These are phyloP conservation scores for Penaeus chinensis DNA, from an alignment of 1,140 invertebrate genomes.

Conservation along the genomic window DNA sequence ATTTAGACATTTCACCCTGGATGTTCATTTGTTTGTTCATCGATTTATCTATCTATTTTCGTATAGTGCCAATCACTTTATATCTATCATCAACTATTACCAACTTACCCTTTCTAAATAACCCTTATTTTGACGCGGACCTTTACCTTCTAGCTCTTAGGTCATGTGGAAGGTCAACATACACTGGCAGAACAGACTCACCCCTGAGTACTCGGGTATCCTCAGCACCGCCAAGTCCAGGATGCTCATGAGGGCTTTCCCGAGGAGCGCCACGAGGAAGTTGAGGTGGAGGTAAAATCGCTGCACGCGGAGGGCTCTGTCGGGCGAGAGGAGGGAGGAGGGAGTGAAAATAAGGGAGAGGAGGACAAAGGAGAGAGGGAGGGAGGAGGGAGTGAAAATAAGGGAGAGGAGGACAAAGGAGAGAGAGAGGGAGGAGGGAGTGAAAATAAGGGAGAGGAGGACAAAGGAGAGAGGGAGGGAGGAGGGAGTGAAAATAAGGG, in stretches of 20 bases:
- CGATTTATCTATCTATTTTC: too few relatives aligned
- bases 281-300: slow-evolving; percentile 46
- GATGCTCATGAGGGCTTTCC: slow-evolving; percentile 35
- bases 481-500: too few relatives aligned
- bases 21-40: too few relatives aligned
- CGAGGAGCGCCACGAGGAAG: slow-evolving; percentile 39
- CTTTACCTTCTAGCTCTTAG: not conserved
- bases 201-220: slow-evolving; percentile 48
- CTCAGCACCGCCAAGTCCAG: slow-evolving; percentile 35
- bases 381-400: not conserved
- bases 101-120: not conserved
- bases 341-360: too few relatives aligned
- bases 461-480: too few relatives aligned
- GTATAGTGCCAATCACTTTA: too few relatives aligned
- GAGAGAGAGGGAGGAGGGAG: too few relatives aligned
- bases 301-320: slow-evolving; percentile 37
- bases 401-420: not conserved
- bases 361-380: not conserved
- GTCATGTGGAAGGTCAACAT: not conserved
- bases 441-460: too few relatives aligned
- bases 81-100: too few relatives aligned
- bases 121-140: too few relatives aligned
- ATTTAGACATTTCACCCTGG: too few relatives aligned
- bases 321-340: not conserved
- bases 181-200: slow-evolving; percentile 7